Evolutionary conservation across 1,140 invertebrate genomes (phyloP).

Genomic region (Vanessa tameamea): DNA sequence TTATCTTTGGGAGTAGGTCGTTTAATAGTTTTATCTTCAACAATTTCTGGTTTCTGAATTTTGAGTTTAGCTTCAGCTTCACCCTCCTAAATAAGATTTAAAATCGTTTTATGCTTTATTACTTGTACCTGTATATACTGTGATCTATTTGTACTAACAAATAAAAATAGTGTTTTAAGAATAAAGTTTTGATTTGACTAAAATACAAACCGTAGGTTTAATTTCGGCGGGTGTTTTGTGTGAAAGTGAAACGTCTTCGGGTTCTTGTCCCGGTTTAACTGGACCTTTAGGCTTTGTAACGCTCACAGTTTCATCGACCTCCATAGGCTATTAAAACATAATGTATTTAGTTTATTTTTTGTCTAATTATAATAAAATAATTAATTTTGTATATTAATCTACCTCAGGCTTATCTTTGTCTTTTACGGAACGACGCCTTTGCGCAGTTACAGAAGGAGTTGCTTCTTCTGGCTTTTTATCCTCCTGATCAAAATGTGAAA

Average conservation of each 20-base stretch:
- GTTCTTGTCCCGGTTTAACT: slow-evolving; percentile 62
- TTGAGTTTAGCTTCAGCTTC: slow-evolving; percentile 72
- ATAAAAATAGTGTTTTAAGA: neutral
- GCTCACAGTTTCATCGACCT: slow-evolving; percentile 70
- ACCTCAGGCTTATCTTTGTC: slow-evolving; percentile 74
- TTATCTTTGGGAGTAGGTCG: slow-evolving; percentile 66
- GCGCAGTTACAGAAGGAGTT: slow-evolving; percentile 61
- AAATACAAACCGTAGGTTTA: slow-evolving; percentile 71
- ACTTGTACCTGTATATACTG: too few relatives aligned
- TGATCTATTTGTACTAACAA: too few relatives aligned
- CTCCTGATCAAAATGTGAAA: slow-evolving; percentile 56
- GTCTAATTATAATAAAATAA: slow-evolving; percentile 8
- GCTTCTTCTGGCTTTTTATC: slow-evolving; percentile 69
- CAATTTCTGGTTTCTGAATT: slow-evolving; percentile 75
- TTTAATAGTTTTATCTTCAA: slow-evolving; percentile 74
- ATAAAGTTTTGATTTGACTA: neutral
- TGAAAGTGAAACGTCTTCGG: slow-evolving; percentile 73
- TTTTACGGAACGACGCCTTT: slow-evolving; percentile 68
- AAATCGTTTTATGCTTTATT: slow-evolving; percentile 21
- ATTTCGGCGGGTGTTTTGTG: slow-evolving; percentile 76
- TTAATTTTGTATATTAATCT: slow-evolving; percentile 17
- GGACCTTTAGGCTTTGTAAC: slow-evolving; percentile 66
- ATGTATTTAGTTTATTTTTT: slow-evolving; percentile 30
- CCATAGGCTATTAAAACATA: slow-evolving; percentile 67
- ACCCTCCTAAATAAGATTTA: slow-evolving; percentile 59